Conservation (phyloP, 2,888 invertebrate species). For the Autographa pulchrina region DNA sequence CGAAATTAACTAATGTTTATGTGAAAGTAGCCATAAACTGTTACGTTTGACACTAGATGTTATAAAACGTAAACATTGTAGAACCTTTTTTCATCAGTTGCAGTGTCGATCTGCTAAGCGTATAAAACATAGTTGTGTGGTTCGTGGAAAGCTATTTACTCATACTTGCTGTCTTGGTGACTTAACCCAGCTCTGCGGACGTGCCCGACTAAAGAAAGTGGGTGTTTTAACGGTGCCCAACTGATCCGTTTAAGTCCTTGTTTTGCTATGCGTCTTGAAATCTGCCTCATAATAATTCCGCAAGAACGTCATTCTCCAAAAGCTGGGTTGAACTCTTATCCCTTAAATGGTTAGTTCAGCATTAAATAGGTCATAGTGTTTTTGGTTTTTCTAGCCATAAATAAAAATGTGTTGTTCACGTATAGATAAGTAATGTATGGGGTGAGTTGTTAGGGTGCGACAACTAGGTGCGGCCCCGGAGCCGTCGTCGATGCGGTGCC, state of each 20-base stretch:
- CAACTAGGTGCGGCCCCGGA: conserved; percentile 81
- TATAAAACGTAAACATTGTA: conserved; percentile 36
- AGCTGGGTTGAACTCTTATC: conserved; percentile 54
- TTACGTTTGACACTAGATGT: conserved; percentile 37
- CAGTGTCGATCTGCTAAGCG: conserved; percentile 32
- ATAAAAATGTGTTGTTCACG: conserved; percentile 41
- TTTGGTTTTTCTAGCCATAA: conserved; percentile 37
- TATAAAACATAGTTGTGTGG: conserved; percentile 44
- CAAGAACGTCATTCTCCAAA: conserved; percentile 35
- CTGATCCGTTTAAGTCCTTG: conserved; percentile 62
- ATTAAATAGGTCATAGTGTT: conserved; percentile 45
- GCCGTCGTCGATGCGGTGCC: conserved; percentile 80
- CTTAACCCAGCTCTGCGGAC: conserved; percentile 53
- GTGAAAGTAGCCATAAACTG: conserved; percentile 53
- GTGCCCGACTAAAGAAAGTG: conserved; percentile 62
- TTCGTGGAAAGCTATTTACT: conserved; percentile 54
- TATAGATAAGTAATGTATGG: conserved; percentile 56
- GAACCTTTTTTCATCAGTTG: conserved; percentile 29
- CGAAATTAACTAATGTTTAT: conserved; percentile 31
- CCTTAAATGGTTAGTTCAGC: conserved; percentile 61
- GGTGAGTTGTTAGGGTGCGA: conserved; percentile 80
- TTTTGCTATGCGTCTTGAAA: conserved; percentile 46
- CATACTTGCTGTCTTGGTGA: conserved; percentile 46
- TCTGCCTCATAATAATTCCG: conserved; percentile 58
- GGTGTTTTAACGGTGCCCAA: conserved; percentile 57